phyloP scores from a whole-genome alignment of 2,888 invertebrate genomes.

The Caenorhabditis doughertyi region DNA sequence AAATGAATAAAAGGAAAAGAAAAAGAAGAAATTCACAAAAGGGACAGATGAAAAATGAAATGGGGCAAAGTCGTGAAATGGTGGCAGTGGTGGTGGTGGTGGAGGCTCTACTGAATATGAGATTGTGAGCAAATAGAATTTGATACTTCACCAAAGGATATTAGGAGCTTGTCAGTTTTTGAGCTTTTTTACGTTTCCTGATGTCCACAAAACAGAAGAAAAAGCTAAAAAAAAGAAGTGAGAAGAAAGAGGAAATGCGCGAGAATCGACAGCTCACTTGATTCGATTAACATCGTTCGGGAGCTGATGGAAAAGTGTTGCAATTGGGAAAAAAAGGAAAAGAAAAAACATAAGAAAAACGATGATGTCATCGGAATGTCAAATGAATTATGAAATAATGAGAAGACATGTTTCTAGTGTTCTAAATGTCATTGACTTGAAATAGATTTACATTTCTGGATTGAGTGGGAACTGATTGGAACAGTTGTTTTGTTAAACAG shows the following conservation, averaged over 20 bases:
- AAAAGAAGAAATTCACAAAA: neutral
- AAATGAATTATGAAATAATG: slow-evolving; percentile 10
- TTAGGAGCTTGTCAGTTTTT: slow-evolving; percentile 59
- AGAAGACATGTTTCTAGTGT: no score
- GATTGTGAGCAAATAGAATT: slow-evolving; percentile 61
- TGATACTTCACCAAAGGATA: slow-evolving; percentile 53
- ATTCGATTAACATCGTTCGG: slow-evolving; percentile 55
- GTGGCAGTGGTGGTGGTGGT: slow-evolving; percentile 1
- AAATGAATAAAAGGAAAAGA: slow-evolving; percentile 6
- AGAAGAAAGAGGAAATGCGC: neutral
- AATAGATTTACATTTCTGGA: no score
- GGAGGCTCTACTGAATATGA: slow-evolving; percentile 43
- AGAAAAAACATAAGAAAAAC: neutral
- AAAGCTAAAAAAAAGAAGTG: neutral
- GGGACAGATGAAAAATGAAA: slow-evolving; percentile 38
- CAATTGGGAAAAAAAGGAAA: slow-evolving; percentile 5
- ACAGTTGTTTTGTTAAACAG: no score
- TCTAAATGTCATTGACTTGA: neutral
- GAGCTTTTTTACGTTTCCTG: slow-evolving; percentile 54
- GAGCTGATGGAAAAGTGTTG: slow-evolving; percentile 40
- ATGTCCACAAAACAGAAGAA: slow-evolving; percentile 28
- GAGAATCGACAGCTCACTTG: slow-evolving; percentile 32
- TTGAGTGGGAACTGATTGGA: no score
- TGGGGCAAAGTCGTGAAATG: neutral
- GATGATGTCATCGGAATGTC: slow-evolving; percentile 34